Evolutionary conservation across 2,888 invertebrate genomes (phyloP), one percentile per base, ranked within the genome.

Genomic region (Mythimna albipuncta): DNA sequence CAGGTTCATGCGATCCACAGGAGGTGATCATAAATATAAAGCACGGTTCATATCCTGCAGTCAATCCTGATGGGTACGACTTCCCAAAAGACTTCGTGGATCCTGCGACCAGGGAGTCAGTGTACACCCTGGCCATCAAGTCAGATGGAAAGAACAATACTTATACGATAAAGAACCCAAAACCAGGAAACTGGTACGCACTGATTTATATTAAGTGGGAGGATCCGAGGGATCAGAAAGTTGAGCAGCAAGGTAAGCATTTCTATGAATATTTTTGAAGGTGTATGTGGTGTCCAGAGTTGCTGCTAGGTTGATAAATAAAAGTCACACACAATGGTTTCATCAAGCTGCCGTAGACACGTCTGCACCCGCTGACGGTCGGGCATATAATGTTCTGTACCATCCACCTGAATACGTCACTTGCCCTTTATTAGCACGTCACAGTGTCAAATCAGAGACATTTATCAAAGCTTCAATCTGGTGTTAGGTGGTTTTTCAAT

Each of bases 31-130:
- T 98, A 85, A 97, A 98, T 89, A 92, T 99, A 69, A 98, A 98
- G 91, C 97, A 98, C 84, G 98, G 98, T 21, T 97, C 98, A 63
- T 98, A 98, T 88, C 99, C 99, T 35, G 97, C 98, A 6, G 97
- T 99, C 75, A 98, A 97, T 89, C 98, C 98, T 3, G 98, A 98
- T 89, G 98, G 98, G 77, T 98, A 98, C 61, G 97, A 97, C 63
- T 98, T 98, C 88, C 98, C 98, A 0, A 97, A 97, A 73, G 95
- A 97, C 79, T 97, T 97, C 87, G 91, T 97, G 74, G 94, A 95
- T 77, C 92, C 96, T 21, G 90, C 93, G 2, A 91, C 90, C 68
- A 95, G 97, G 81, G 94, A 96, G 74, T 77, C 87, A 0, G 93
- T 97, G 65, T 96, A 97, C 87, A 95, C 96, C 32, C 87, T 97